phyloP scores from a whole-genome alignment of 2,797 vertebrate species.

The Rhinatrema bivittatum region DNA sequence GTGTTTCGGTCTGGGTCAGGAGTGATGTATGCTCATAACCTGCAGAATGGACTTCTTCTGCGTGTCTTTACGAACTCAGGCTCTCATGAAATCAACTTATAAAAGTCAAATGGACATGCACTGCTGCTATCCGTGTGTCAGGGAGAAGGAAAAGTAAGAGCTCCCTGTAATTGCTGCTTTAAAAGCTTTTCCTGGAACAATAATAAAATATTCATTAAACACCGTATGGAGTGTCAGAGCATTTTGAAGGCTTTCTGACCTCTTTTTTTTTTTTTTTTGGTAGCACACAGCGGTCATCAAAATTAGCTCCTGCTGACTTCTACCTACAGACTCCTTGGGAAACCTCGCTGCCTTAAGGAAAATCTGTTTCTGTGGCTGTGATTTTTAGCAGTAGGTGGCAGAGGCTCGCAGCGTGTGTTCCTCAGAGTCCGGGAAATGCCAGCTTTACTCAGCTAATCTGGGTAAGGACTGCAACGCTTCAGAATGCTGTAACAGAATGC shows the following conservation, averaged over 20 bases:
- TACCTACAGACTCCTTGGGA: too few relatives aligned
- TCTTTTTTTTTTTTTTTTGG: slow-evolving; percentile 11
- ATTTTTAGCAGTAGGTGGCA: too few relatives aligned
- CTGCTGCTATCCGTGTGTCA: slow-evolving; percentile 12
- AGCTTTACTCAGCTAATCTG: too few relatives aligned
- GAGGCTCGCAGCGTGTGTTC: too few relatives aligned
- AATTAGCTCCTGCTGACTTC: too few relatives aligned
- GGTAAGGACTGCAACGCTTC: too few relatives aligned
- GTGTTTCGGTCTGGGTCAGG: neutral
- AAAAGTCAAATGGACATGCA: slow-evolving; percentile 12
- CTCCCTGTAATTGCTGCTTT: slow-evolving; percentile 32
- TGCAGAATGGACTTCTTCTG: neutral
- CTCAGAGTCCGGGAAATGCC: too few relatives aligned
- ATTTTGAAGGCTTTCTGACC: slow-evolving; percentile 9
- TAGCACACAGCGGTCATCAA: too few relatives aligned
- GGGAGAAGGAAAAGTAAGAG: neutral
- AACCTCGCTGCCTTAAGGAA: too few relatives aligned
- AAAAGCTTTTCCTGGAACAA: slow-evolving; percentile 61
- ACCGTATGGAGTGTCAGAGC: slow-evolving; percentile 20
- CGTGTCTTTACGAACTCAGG: neutral
- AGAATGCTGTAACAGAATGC: too few relatives aligned
- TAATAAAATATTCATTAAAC: slow-evolving; percentile 58
- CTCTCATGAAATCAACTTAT: neutral
- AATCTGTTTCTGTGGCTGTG: too few relatives aligned
- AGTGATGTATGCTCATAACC: slow-evolving; percentile 1